Evolutionary conservation across 2,888 invertebrate genomes (phyloP).

Genomic region (Quadriops clusia): DNA sequence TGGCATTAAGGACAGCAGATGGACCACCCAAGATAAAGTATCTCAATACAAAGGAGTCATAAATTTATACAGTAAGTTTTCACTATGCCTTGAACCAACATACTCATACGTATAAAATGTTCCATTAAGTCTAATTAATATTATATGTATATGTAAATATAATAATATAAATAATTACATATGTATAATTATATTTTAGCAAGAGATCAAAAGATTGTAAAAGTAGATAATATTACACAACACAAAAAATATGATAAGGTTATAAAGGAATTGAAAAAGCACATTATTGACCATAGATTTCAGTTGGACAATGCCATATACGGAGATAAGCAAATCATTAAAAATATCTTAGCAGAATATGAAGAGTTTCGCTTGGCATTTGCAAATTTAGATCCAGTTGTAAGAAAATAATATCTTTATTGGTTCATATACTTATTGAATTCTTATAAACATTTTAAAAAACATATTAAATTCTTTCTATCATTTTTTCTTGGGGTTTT

Average conservation of each 20-base stretch:
- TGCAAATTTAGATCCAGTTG: slow-evolving; percentile 32
- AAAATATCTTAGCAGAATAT: slow-evolving; percentile 45
- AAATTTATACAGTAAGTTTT: slow-evolving; percentile 47
- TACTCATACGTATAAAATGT: not conserved
- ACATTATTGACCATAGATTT: slow-evolving; percentile 43
- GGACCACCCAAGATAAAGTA: slow-evolving; percentile 54
- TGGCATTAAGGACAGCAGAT: slow-evolving; percentile 51
- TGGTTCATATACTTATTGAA: slow-evolving; percentile 5
- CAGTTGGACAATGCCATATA: slow-evolving; percentile 45
- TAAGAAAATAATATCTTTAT: slow-evolving; percentile 18
- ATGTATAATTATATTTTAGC: no score
- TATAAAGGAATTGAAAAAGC: slow-evolving; percentile 43
- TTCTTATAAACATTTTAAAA: no score
- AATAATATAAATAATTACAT: slow-evolving; percentile 3
- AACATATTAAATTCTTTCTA: no score
- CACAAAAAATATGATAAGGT: slow-evolving; percentile 43
- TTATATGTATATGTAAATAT: not conserved
- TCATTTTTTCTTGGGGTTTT: no score
- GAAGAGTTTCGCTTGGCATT: slow-evolving; percentile 46
- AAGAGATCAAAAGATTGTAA: slow-evolving; percentile 49
- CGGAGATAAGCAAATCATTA: slow-evolving; percentile 48
- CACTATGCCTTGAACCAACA: not conserved
- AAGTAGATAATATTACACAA: slow-evolving; percentile 39
- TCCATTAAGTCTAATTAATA: not conserved
- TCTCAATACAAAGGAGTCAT: slow-evolving; percentile 53